Evolutionary conservation across 2,888 invertebrate genomes (phyloP), one percentile per base, ranked within the genome.

Genomic region (Parnassius glacialis): DNA sequence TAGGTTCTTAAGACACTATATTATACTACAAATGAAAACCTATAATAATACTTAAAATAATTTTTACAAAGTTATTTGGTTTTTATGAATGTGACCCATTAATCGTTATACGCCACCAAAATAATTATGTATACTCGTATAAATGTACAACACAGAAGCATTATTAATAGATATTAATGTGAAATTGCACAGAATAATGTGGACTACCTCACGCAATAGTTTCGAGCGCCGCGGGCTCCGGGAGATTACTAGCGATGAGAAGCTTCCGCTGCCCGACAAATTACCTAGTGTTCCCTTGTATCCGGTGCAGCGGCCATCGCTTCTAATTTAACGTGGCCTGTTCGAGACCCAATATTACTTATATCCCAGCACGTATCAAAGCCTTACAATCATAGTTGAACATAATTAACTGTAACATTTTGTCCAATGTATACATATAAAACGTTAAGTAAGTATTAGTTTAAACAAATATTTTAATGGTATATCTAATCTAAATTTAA

Each of bases 211-310:
- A 56, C 56, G 63, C 59, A 52, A 59, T 63, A 45, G 53, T 47
- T 48, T 53, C n/a, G n/a, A 58, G 50, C 68, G 76, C 79, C 76
- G 71, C 74, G 68, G 71, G 63, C 79, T 75, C 69, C 74, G 70
- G 75, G 75, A 81, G 79, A 82, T 82, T 74, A 73, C 78, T 74
- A 75, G 78, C 80, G 85, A 84, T 80, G 81, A 70, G 79, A 76
- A 77, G 81, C 83, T 82, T 85, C 85, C 85, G 83, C 76, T 79
- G 79, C 70, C 73, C 73, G 77, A 81, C 81, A 85, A 83, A 86
- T 84, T 83, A 73, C 80, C 68, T 63, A 68, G 72, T 74, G 59
- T 63, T 42, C 52, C 47, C 56, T 25, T 41, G 59, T 59, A 63
- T 63, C 63, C 63, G 59, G 63, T 50, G 56, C 50, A 34, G 34